A percentile compares a stretch with the other conserved stretches of the same genome.
Conservation (phyloP, 2,797 vertebrate species). For the Mareca strepera region DNA sequence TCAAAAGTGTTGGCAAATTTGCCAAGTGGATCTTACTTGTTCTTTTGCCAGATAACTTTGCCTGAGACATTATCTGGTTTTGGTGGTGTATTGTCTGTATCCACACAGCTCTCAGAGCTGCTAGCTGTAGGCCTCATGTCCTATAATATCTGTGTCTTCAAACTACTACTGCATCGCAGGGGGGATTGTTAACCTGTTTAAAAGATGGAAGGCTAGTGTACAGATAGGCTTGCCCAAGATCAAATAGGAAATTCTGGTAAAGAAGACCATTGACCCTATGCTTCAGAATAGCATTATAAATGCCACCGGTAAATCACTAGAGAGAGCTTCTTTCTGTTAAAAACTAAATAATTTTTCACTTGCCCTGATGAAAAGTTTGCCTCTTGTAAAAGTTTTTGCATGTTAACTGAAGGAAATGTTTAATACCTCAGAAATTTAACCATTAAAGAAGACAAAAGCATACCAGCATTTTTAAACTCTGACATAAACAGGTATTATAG, state of each 20-base stretch:
- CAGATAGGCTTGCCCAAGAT: neutral
- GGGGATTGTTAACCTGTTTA: neutral
- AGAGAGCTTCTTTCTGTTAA: neutral
- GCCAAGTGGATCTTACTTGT: neutral
- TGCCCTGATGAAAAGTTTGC: neutral
- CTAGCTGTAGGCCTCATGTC: neutral
- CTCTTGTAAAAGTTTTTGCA: neutral
- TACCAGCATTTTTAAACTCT: neutral
- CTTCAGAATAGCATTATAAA: neutral
- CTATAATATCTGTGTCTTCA: neutral
- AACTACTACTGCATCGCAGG: accelerated
- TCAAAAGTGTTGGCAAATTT: neutral
- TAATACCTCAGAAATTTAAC: neutral
- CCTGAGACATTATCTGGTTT: neutral
- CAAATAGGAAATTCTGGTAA: neutral
- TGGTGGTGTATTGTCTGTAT: neutral
- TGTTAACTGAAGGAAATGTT: neutral
- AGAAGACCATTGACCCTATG: neutral
- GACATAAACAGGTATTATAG: neutral
- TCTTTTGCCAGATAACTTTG: neutral
- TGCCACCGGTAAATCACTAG: neutral
- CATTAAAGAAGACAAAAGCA: neutral
- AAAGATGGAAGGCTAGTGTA: neutral
- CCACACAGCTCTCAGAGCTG: neutral
- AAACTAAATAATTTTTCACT: neutral